A percentile compares a stretch with the other conserved stretches of the same genome.
Evolutionary conservation across 2,797 vertebrate species (phyloP).

Genomic region (Gouania willdenowi): DNA sequence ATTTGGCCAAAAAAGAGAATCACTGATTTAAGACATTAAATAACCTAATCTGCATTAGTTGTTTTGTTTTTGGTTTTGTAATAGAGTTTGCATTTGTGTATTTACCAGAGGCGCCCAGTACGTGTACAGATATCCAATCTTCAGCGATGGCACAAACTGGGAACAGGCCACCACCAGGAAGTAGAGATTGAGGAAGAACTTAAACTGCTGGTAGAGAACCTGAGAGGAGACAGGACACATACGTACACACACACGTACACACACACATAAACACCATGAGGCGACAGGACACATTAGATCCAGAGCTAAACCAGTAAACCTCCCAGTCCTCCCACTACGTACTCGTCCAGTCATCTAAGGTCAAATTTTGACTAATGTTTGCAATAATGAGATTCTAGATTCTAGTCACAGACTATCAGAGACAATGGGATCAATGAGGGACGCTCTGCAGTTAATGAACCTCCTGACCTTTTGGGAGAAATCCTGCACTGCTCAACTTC

Average conservation of each 20-base stretch:
- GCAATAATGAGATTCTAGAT: conserved; percentile 54
- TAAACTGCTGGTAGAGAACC: conserved; percentile 99
- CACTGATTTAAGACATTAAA: too few species aligned
- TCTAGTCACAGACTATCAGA: conserved; percentile 50
- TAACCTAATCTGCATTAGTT: too few species aligned
- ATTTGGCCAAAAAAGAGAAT: too few species aligned
- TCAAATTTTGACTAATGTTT: conserved; percentile 67
- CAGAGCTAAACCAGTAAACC: too few species aligned
- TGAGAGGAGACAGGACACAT: conserved; percentile 63
- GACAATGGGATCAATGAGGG: conserved; percentile 67
- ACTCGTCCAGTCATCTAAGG: conserved; percentile 50
- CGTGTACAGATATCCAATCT: conserved; percentile 97
- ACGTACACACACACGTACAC: too few species aligned
- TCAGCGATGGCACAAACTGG: conserved; percentile 93
- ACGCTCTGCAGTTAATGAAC: conserved; percentile 69
- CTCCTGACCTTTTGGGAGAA: conserved; percentile 75
- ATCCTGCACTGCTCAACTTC: conserved; percentile 66
- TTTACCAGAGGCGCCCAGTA: conserved; percentile 99
- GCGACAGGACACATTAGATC: conserved; percentile 19
- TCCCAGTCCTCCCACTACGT: too few species aligned
- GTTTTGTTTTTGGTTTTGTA: too few species aligned
- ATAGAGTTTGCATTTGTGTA: too few species aligned
- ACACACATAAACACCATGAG: conserved; percentile 7
- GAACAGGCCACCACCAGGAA: conserved; percentile 96
- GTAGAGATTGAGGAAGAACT: conserved; percentile 99